Evolutionary conservation across 1,140 invertebrate genomes (phyloP).

Genomic region (Apolygus lucorum): DNA sequence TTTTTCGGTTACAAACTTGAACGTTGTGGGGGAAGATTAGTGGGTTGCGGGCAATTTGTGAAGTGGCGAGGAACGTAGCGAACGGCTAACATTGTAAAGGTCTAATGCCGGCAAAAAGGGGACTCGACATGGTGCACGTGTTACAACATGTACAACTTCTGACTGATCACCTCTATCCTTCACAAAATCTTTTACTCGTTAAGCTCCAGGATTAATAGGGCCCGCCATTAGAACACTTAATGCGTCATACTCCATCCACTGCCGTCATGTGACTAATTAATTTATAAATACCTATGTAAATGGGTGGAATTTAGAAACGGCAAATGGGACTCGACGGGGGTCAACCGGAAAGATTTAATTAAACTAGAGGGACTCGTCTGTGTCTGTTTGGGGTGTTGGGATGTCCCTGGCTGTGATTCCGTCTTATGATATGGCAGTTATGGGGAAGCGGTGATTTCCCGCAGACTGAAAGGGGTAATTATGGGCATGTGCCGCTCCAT

Average conservation of each 20-base stretch:
- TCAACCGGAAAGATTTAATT: background rate
- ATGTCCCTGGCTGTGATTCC: too few species aligned
- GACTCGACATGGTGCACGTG: background rate
- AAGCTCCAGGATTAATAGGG: background rate
- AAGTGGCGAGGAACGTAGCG: background rate
- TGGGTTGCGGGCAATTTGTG: too few species aligned
- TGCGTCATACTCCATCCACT: background rate
- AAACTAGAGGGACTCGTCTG: background rate
- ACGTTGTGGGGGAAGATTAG: too few species aligned
- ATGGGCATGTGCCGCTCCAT: background rate
- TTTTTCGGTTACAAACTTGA: too few species aligned
- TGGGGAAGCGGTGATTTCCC: background rate
- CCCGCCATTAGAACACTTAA: background rate
- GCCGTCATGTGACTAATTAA: background rate
- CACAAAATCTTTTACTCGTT: background rate
- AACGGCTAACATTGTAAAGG: background rate
- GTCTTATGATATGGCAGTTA: background rate
- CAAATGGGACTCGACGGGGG: background rate
- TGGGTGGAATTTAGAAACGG: background rate
- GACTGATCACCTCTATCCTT: background rate
- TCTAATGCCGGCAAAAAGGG: background rate
- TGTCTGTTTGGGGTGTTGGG: background rate
- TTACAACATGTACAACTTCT: background rate
- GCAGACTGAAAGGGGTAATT: background rate
- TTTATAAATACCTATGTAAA: conserved; percentile 2